Conservation (phyloP, 2,113 vertebrate species). For the Burhinus bistriatus region DNA sequence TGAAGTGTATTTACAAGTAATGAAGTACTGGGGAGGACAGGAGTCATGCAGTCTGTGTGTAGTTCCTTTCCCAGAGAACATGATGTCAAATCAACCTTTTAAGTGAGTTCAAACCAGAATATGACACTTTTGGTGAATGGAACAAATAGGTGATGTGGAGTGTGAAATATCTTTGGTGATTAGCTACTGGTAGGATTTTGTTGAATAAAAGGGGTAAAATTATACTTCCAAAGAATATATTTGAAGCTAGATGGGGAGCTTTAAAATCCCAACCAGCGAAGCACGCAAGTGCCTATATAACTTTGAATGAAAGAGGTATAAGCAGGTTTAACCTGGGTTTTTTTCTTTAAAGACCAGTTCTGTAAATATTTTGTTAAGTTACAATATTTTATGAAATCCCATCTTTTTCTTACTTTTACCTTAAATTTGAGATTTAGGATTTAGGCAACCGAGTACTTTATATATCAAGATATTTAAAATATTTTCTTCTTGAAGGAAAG, state of each 20-base stretch:
- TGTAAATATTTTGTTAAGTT: not conserved
- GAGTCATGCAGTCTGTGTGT: not conserved
- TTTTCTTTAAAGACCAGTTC: not conserved
- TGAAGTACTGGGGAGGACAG: not conserved
- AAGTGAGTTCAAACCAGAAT: not conserved
- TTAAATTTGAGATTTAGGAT: not conserved
- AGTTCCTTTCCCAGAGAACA: not conserved
- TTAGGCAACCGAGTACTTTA: not conserved
- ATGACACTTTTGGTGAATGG: not conserved
- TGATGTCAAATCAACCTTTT: not conserved
- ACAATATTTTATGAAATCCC: not conserved
- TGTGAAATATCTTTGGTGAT: not conserved
- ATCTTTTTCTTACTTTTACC: not conserved
- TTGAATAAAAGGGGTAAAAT: not conserved
- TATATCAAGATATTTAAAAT: not conserved
- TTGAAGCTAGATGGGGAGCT: not conserved
- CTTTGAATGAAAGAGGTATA: not conserved
- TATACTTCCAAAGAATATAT: not conserved
- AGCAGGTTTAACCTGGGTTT: not conserved
- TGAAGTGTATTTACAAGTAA: not conserved
- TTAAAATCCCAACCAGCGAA: not conserved
- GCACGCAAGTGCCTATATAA: accelerated
- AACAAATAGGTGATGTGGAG: not conserved
- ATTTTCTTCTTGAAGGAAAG: not conserved
- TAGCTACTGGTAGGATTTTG: not conserved